Percentiles rank a stretch among this genome's conserved stretches.
Evolutionary conservation across 2,888 invertebrate genomes (phyloP).

Genomic region (Tetanocera ferruginea): DNA sequence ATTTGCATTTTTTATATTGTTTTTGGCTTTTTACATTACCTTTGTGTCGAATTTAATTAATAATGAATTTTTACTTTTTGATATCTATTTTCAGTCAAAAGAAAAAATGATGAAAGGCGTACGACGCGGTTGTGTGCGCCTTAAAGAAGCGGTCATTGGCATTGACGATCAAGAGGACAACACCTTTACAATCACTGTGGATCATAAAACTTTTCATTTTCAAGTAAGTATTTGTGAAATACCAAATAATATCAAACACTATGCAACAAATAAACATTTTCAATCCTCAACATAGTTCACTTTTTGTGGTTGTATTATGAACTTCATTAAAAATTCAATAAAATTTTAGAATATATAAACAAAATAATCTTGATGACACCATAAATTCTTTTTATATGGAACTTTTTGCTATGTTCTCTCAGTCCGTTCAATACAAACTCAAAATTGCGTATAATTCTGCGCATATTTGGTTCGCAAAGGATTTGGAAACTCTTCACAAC

Average conservation of each 20-base stretch:
- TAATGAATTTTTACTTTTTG: neutral
- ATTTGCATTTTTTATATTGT: constrained; percentile 6
- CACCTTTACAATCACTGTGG: constrained; percentile 98
- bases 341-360: no score
- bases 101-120: constrained; percentile 99
- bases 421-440: no score
- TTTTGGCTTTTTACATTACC: neutral
- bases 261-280: neutral
- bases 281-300: neutral
- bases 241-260: neutral
- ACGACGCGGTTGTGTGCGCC: constrained; percentile 95
- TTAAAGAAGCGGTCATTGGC: constrained; percentile 97
- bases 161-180: constrained; percentile 99
- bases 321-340: no score
- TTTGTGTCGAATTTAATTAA: neutral
- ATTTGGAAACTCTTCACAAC: no score
- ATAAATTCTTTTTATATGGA: no score
- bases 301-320: no score
- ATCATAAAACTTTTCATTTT: constrained; percentile 99
- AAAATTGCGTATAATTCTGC: no score
- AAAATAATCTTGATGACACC: no score
- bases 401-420: no score
- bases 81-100: constrained; percentile 82
- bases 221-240: constrained; percentile 74
- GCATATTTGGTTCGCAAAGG: no score